Evolutionary conservation across 1,140 invertebrate genomes (phyloP).

Genomic region (Varroa destructor): DNA sequence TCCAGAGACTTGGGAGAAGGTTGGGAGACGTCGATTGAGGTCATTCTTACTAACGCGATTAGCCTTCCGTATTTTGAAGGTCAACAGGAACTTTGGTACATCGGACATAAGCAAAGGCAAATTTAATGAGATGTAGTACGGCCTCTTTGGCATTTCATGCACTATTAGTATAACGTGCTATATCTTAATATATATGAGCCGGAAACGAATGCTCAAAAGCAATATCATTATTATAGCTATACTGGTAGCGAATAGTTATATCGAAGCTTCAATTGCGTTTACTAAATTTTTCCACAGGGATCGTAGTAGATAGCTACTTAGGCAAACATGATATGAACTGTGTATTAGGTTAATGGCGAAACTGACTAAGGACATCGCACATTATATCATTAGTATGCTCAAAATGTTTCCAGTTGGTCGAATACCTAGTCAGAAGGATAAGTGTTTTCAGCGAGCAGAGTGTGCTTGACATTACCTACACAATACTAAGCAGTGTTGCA

Average conservation of each 20-base stretch:
- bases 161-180: not conserved
- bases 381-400: too few species aligned
- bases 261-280: not conserved
- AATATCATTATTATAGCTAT: too few species aligned
- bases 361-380: too few species aligned
- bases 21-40: conserved; percentile 73
- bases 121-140: conserved; percentile 6
- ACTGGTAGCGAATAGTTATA: not conserved
- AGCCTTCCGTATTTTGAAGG: conserved; percentile 75
- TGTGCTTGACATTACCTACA: too few species aligned
- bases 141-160: not conserved
- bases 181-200: not conserved
- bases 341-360: too few species aligned
- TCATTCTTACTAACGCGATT: conserved; percentile 62
- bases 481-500: too few species aligned
- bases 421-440: too few species aligned
- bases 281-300: too few species aligned
- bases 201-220: conserved; percentile 29
- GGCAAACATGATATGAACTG: too few species aligned
- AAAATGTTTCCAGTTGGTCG: too few species aligned
- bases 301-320: too few species aligned
- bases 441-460: too few species aligned
- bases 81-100: conserved; percentile 56
- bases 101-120: not conserved
- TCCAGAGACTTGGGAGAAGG: conserved; percentile 60